Base-by-base conservation (phyloP, 2,888 invertebrate species). In the Cloeon dipterum region DNA sequence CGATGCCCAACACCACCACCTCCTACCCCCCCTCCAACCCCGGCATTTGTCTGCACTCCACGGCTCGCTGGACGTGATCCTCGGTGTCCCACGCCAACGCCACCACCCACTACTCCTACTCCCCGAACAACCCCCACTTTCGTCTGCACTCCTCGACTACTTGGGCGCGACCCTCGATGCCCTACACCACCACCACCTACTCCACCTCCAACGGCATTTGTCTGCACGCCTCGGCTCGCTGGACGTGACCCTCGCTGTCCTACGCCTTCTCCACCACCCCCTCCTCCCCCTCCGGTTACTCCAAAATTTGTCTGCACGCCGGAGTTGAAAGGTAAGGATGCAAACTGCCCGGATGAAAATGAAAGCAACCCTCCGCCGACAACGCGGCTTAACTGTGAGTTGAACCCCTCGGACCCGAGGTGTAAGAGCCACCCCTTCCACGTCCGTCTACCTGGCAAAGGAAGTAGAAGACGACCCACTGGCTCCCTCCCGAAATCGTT, bases 21-120 rank as follows among this genome's bases (percentile, higher is more conserved):
- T 29, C 40, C 46, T 13, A n/a, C n/a, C n/a, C n/a, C n/a, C n/a
- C n/a, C n/a, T n/a, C n/a, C n/a, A n/a, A n/a, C n/a, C n/a, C n/a
- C n/a, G n/a, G n/a, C n/a, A n/a, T n/a, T n/a, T n/a, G n/a, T n/a
- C 1, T 55, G 53, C 32, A 51, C 44, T 38, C 52, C 50, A 26
- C 49, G 48, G 17, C 46, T 44, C 5, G 46, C 41, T 1, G 53
- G n/a, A n/a, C n/a, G 36, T 10, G 45, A 49, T 17, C 42, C 42
- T 25, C 36, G 45, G 16, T 41, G 42, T 34, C 45, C 44, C 26
- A 41, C 32, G 13, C 56, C 57, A 45, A 26, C 40, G 3, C 44
- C 41, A 13, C 41, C 48, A 7, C 44, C 34, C 5, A 32, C 37
- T 2, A 34, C 36, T 29, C 13, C 5, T 25, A 16, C 3, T 34